Percentiles rank a stretch among this genome's conserved stretches.
phyloP scores from a whole-genome alignment of 2,888 invertebrate species.

The Dryomyza anilis region DNA sequence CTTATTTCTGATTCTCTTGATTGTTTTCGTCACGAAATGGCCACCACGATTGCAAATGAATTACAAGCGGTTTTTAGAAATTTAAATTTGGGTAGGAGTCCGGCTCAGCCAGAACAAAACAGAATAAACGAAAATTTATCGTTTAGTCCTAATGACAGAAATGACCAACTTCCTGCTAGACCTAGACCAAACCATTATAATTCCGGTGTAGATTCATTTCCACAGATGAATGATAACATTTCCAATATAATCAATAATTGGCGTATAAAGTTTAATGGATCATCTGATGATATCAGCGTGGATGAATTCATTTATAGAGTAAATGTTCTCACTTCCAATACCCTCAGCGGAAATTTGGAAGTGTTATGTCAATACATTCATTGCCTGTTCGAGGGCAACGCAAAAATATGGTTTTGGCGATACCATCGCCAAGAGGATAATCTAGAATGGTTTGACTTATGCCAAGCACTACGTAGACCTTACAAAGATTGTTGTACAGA shows the following conservation, averaged over 20 bases:
- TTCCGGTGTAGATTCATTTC: no score
- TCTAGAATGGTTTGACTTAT: conserved; percentile 1
- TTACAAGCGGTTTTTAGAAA: no score
- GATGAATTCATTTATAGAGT: conserved; percentile 25
- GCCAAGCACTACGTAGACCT: background rate
- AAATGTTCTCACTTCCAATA: conserved; percentile 8
- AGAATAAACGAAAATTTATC: no score
- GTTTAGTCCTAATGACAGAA: no score
- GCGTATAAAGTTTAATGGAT: conserved; percentile 18
- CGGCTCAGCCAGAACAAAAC: no score
- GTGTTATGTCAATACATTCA: conserved; percentile 6
- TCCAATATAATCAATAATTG: conserved; percentile 20
- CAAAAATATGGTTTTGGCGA: conserved; percentile 13
- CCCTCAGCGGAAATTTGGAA: conserved; percentile 14
- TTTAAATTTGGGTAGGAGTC: no score
- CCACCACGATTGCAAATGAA: no score
- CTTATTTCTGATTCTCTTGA: no score
- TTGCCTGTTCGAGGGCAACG: conserved; percentile 15
- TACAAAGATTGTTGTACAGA: conserved; percentile 4
- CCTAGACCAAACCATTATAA: no score
- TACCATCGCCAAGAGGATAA: conserved; percentile 2
- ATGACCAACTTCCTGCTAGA: no score
- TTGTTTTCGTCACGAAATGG: no score
- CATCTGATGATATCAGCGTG: conserved; percentile 11
- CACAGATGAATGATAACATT: conserved; percentile 10